These are phyloP conservation scores for Hephaestus fuliginosus DNA, from an alignment of 2,797 vertebrate species.

Conservation along the genomic window DNA sequence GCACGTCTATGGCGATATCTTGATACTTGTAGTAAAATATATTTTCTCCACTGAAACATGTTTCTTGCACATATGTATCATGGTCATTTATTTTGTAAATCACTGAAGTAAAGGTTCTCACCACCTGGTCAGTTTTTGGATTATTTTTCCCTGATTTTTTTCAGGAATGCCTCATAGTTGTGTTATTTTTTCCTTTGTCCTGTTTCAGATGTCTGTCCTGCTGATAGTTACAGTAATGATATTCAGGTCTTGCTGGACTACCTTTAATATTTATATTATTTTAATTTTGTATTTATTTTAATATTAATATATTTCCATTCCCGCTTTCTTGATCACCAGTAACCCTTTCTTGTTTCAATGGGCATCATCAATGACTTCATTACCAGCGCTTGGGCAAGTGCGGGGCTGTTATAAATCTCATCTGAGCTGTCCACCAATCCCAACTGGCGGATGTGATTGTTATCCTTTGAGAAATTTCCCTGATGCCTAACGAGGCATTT, in stretches of 20 bases:
- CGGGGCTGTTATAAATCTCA: conserved; percentile 69
- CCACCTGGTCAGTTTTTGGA: not conserved
- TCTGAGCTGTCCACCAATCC: conserved; percentile 64
- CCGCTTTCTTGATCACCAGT: conserved; percentile 59
- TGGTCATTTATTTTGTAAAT: not conserved
- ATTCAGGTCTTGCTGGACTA: conserved; percentile 16
- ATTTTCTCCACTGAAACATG: not conserved
- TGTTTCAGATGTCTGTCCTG: not conserved
- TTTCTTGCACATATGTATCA: not conserved
- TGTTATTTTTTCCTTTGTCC: not conserved
- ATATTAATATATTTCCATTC: not conserved
- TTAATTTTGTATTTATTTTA: too few species aligned
- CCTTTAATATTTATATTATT: not conserved
- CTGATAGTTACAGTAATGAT: not conserved
- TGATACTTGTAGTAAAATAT: not conserved
- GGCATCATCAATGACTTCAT: conserved; percentile 68
- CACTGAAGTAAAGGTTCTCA: not conserved
- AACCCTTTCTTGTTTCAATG: conserved; percentile 49
- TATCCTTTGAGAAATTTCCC: conserved; percentile 78
- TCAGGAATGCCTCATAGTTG: not conserved
- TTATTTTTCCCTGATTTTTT: not conserved
- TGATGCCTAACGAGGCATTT: conserved; percentile 79
- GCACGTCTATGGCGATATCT: not conserved
- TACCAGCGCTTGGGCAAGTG: conserved; percentile 49
- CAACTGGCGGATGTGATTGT: conserved; percentile 61